A percentile compares a stretch with the other conserved stretches of the same genome.
These are phyloP conservation scores for Drosophila mayri DNA, from an alignment of 1,140 invertebrate species.

Conservation along the genomic window DNA sequence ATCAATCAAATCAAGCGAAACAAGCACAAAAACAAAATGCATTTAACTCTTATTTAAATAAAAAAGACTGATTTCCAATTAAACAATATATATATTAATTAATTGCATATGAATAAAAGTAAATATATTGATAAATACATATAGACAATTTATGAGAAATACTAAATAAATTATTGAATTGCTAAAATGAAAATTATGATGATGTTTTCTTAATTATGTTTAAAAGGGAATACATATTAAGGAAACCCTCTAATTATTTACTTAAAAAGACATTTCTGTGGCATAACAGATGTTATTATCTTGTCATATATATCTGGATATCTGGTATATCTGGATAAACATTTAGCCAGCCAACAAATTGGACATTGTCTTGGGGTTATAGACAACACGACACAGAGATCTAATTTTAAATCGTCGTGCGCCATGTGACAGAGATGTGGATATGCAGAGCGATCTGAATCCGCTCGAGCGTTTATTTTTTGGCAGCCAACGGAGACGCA, in stretches of 20 bases:
- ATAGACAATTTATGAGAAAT: slow-evolving; percentile 80
- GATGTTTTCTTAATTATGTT: neutral
- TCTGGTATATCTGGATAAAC: neutral
- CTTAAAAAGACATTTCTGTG: too few relatives aligned
- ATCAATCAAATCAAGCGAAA: slow-evolving; percentile 37
- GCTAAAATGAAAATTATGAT: slow-evolving; percentile 47
- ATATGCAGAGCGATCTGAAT: slow-evolving; percentile 46
- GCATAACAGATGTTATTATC: too few relatives aligned
- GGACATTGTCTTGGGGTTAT: slow-evolving; percentile 37
- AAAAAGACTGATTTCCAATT: slow-evolving; percentile 84
- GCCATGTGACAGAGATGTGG: slow-evolving; percentile 68
- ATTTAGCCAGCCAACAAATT: slow-evolving; percentile 33
- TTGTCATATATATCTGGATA: neutral
- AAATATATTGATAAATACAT: slow-evolving; percentile 59
- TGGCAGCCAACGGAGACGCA: slow-evolving; percentile 15
- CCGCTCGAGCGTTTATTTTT: slow-evolving; percentile 47
- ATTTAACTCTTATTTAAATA: slow-evolving; percentile 83
- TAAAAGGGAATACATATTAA: neutral
- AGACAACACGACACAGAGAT: slow-evolving; percentile 26
- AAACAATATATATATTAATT: slow-evolving; percentile 82
- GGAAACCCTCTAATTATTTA: neutral
- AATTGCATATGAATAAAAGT: slow-evolving; percentile 67
- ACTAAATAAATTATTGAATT: slow-evolving; percentile 84
- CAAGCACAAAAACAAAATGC: slow-evolving; percentile 68
- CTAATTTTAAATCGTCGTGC: slow-evolving; percentile 78